Evolutionary conservation across 2,888 invertebrate genomes (phyloP), one percentile per base, ranked within the genome.

Genomic region (Caenorhabditis virilis): DNA sequence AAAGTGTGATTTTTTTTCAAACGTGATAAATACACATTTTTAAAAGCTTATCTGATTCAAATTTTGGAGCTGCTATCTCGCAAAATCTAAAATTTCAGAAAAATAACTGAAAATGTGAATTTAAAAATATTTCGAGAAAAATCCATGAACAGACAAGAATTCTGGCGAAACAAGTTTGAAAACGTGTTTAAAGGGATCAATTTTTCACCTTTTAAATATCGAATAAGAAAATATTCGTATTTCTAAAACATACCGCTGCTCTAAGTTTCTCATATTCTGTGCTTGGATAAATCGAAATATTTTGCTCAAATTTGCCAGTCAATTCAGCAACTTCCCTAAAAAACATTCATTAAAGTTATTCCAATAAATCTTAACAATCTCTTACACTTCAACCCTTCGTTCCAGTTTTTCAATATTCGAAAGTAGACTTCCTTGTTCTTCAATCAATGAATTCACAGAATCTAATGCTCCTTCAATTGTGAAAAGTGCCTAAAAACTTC

Each of bases 381-480:
- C 55, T 59, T 36, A 67, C 67, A 42, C 36, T 4, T 35, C 49
- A 15, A 69, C 42, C 20, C 45, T 33, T 46, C 30, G 36, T 47
- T 57, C 70, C 43, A 79, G 53, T 41, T 65, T 45, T 15, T 76
- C 69, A 27, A 73, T 65, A 27, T 61, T 53, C 20, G 51, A 54
- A 22, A 49, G 36, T 27, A 79, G 47, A 27, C 42, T 26, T 26
- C 56, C 25, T 53, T 75, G 77, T 26, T 61, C 56, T 18, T 71
- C 63, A 20, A 66, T 47, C 38, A 79, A 46, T 16, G 52, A 49
- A 16, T 66, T 65, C 27, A 78, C 57, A 23, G 58, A 59, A n/a
- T 69, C 59, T 26, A 76, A 52, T 18, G 77, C 74, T 45, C 66
- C 69, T 56, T 78, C 76, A 54, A 79, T 67, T 11, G 77, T 70